Evolutionary conservation across 1,140 invertebrate species (phyloP), one percentile per base, ranked within the genome.

Genomic region (Diorhabda sublineata): DNA sequence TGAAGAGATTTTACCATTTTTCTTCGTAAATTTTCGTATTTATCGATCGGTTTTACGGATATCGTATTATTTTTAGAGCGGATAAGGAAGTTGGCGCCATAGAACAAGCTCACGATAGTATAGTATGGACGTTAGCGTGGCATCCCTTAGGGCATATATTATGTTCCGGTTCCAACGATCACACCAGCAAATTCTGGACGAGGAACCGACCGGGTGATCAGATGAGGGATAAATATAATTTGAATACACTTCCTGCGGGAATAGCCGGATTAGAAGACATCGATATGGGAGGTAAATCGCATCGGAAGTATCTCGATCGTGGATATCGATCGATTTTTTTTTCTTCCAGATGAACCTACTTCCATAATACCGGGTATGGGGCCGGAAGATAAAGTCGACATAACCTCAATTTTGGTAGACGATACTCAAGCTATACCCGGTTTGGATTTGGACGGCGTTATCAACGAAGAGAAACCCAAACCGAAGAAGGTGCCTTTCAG

Each of bases 131-230:
- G 9, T 84, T 99, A 71, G 94, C 96, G 41, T 99, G 98, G 98
- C 98, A 99, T 87, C 98, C 98, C 2, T 81, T 99, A 4, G 98
- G 98, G 4, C 98, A 99, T 80, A 98, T 99, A 74, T 83, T 99
- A 3, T 98, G 96, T 77, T 98, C 97, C 3, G 97, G 97, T 4
- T 98, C 96, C 42, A 99, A 99, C 83, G 97, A 99, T 84, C 97
- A 98, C 76, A 96, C 96, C 3, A 97, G 89, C 61, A 99, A 99
- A 84, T 99, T 99, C 83, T 99, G 98, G 98, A 98, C 98, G 2
- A 85, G 98, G 70, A 99, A 99, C 85, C 86, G 97, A 58, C 98
- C 98, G 3, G 98, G 98, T 45, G 98, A 99, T 85, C 87, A 92
- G 67, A 98, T 99, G 93, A 89, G 95, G 78, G 98, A 99, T 79